Evolutionary conservation across 64 coral and sea anemone genomes (phyloP), one percentile per base, ranked within the genome.

Genomic region (Anthopleura sola): DNA sequence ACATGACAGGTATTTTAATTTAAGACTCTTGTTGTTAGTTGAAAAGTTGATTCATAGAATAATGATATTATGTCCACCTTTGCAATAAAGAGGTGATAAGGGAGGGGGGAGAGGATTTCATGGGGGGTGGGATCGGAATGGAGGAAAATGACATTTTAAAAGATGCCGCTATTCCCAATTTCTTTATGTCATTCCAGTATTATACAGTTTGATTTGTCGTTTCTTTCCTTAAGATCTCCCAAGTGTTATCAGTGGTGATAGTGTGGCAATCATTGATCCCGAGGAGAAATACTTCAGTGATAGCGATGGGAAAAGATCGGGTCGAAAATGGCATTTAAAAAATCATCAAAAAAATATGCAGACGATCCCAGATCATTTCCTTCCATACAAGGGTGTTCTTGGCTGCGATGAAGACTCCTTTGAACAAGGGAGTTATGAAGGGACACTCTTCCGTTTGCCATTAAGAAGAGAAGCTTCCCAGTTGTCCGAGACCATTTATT

Each of bases 401-500:
- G 68, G 84, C 60, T 98, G 92, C 20, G 83, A 18, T 20, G 47
- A 95, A 15, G 86, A 88, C 8, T 21, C 38, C 1, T 98, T 91
- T 23, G 31, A 16, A 19, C 75, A 37, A 32, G 92, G 89, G n/a
- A 74, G 74, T 24, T 98, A 94, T 48, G 62, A 87, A 5, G 95
- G 92, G 20, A 98, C 95, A 21, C 71, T 98, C 2, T 98, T 98
- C 83, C 95, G 95, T 19, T 98, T 98, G 37, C 95, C 95, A 2
- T 82, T 98, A 34, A 77, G 95, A 84, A 28, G 48, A 20, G 6
- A 78, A 24, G 82, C 89, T 0, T 98, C 95, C 19, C 57, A 98
- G 62, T 36, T 98, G 24, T 98, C 95, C 29, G 55, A 89, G 2
- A 98, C 88, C 0, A 24, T 98, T 8, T 98, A 98, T 75, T 90